Percentiles rank a stretch among this genome's conserved stretches.
Evolutionary conservation across 2,113 vertebrate genomes (phyloP).

Genomic region (Catharus bicknelli): DNA sequence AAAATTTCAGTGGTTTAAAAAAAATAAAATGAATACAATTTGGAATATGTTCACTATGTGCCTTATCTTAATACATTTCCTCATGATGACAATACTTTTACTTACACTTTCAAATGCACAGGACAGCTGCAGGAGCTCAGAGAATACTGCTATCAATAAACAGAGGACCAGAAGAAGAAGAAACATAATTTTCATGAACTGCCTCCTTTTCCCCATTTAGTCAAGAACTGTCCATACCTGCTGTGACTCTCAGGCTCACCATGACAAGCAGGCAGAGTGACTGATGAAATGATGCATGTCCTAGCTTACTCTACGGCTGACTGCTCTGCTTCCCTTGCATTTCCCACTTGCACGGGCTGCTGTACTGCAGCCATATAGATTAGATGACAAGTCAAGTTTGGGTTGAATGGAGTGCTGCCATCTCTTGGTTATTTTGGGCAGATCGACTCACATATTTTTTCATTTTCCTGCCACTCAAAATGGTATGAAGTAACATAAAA

Average conservation of each 20-base stretch:
- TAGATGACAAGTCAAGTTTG: not conserved
- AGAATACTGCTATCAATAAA: not conserved
- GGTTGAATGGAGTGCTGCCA: slow-evolving; percentile 54
- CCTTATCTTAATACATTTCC: not conserved
- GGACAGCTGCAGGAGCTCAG: not conserved
- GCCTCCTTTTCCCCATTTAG: not conserved
- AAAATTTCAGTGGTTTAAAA: not conserved
- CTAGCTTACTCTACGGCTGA: not conserved
- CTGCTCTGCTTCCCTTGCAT: not conserved
- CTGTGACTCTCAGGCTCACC: not conserved
- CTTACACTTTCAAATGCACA: not conserved
- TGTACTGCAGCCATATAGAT: not conserved
- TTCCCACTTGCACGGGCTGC: not conserved
- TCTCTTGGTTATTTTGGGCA: slow-evolving; percentile 44
- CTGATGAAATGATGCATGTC: not conserved
- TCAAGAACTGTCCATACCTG: not conserved
- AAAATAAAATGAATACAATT: not conserved
- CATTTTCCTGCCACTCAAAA: slow-evolving; percentile 5
- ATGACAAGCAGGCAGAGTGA: not conserved
- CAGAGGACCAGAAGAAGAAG: not conserved
- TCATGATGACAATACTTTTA: not conserved
- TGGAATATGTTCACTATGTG: not conserved
- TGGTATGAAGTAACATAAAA: not conserved
- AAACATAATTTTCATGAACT: fast-evolving
- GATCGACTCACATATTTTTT: not conserved